Conservation (phyloP, 2,888 invertebrate species). For the Drosophila setosimentum region DNA sequence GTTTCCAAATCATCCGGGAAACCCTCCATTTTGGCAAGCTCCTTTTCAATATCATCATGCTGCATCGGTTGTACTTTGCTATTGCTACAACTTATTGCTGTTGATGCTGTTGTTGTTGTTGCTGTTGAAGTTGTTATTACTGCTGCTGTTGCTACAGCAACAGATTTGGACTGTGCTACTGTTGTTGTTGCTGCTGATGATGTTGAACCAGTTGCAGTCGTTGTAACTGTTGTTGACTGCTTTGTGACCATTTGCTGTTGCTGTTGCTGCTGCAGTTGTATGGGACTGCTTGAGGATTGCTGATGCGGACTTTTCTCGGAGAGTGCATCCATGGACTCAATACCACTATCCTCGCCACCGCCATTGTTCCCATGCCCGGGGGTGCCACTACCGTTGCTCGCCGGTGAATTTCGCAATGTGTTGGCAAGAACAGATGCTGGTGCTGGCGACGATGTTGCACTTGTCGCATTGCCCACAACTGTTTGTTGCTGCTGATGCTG, state of each 20-base stretch:
- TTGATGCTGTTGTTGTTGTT: conserved; percentile 16
- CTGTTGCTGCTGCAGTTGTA: conserved; percentile 54
- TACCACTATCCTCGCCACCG: conserved; percentile 94
- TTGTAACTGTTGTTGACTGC: conserved; percentile 16
- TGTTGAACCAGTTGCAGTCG: conserved; percentile 3
- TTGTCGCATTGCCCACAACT: conserved; percentile 11
- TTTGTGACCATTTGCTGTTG: conserved; percentile 29
- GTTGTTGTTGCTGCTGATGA: conserved; percentile 23
- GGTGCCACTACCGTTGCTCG: conserved; percentile 86
- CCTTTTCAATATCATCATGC: conserved; percentile 87
- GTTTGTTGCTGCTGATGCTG: conserved; percentile 14
- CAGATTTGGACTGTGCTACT: conserved; percentile 23
- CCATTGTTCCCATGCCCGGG: conserved; percentile 81
- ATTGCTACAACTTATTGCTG: conserved; percentile 33
- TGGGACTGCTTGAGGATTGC: conserved; percentile 89
- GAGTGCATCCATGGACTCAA: conserved; percentile 97
- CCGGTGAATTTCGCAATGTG: conserved; percentile 84
- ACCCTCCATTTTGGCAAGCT: conserved; percentile 89
- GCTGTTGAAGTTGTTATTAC: conserved; percentile 16
- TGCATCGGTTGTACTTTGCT: conserved; percentile 29
- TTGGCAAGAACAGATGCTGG: conserved; percentile 58
- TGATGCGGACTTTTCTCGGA: conserved; percentile 96
- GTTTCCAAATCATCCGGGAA: conserved; percentile 72
- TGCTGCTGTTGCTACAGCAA: conserved; percentile 1
- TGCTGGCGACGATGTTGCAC: conserved; percentile 45